Percentiles rank a stretch among this genome's conserved stretches.
These are phyloP conservation scores for Naja naja DNA, from an alignment of 2,113 vertebrate genomes.

Conservation along the genomic window DNA sequence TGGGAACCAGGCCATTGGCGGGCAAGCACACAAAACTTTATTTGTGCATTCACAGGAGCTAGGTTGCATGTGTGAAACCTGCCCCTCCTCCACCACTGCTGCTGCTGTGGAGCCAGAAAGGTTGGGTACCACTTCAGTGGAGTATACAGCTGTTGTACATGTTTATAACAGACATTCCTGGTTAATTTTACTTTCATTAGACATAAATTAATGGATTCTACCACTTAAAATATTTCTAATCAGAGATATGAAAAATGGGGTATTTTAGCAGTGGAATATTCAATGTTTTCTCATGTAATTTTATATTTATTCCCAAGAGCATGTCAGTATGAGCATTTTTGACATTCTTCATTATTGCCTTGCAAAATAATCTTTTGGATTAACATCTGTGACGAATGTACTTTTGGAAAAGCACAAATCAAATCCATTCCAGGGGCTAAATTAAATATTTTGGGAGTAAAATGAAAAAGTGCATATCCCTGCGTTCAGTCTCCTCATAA, in stretches of 20 bases:
- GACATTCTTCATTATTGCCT: background rate
- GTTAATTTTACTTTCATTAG: background rate
- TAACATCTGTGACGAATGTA: background rate
- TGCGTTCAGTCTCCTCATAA: background rate
- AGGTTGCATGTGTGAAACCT: no score
- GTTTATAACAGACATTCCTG: background rate
- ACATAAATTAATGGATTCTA: background rate
- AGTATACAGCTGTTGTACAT: background rate
- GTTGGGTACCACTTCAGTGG: background rate
- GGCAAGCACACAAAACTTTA: background rate
- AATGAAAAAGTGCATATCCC: background rate
- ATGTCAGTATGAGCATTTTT: background rate
- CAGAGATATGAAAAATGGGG: background rate
- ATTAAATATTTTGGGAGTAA: background rate
- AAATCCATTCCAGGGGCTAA: background rate
- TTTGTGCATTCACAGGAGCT: no score
- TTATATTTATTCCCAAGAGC: background rate
- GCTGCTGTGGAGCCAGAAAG: background rate
- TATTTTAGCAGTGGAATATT: background rate
- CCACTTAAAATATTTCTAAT: background rate
- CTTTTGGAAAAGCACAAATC: background rate
- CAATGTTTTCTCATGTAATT: background rate
- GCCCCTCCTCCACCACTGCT: rapidly evolving
- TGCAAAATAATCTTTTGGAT: background rate
- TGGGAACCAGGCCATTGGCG: background rate